Evolutionary conservation across 2,797 vertebrate genomes (phyloP), one percentile per base, ranked within the genome.

Genomic region (Champsocephalus esox): DNA sequence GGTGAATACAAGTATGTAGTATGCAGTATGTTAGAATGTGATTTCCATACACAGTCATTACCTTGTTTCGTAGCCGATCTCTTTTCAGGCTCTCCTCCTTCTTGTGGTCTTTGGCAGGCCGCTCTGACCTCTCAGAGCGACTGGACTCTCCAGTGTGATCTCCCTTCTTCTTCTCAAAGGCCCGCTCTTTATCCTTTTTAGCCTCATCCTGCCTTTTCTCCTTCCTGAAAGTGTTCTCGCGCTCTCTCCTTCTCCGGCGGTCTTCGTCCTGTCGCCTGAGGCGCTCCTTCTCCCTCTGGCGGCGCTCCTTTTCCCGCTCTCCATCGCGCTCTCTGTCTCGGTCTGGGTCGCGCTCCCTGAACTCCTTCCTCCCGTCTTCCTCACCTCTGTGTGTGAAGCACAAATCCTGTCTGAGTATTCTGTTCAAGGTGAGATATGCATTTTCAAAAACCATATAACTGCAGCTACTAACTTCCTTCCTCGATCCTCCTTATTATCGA

Each of bases 11-110:
- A 38, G 34, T 38, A 38, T 38, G 34, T 9, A 38, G 34, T 38
- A 9, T 38, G 34, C 34, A 38, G 34, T 38, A 38, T 9, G 34
- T 38, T 38, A 38, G 34, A 38, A 38, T 38, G 34, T 38, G 34
- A 9, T 38, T 28, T 28, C 28, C 4, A 28, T 5, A 28, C 28
- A 28, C 28, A 28, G 4, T 28, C 0, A 0, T 77, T 87, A 99
- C 98, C 96, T 99, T 99, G 92, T 99, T 99, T 85, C 97, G 94
- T 77, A 99, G 95, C 41, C 98, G 95, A 87, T 99, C 97, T 89
- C 95, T 96, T 92, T 96, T 99, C 73, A 90, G 70, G 59, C 89
- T 88, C 21, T 99, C 97, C 1, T 99, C 98, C 86, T 96, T 98
- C 91, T 94, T 97, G 83, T 94, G 93, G 0, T 98, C 97, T 91